Evolutionary conservation across 2,797 vertebrate genomes (phyloP).

Genomic region (Myotis pilosus): DNA sequence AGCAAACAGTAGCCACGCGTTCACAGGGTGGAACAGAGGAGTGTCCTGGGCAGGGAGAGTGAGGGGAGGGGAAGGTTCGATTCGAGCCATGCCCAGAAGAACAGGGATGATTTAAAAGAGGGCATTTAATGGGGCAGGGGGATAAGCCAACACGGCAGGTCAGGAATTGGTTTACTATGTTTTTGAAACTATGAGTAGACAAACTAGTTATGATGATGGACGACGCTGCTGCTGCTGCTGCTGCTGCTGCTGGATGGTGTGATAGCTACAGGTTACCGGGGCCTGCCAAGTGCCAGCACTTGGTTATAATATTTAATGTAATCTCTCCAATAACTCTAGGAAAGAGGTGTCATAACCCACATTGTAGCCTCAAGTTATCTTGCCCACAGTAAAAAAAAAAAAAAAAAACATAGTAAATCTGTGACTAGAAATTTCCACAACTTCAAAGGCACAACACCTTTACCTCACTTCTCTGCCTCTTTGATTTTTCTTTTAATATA

Average conservation of each 20-base stretch:
- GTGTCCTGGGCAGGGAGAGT: neutral
- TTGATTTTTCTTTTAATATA: too few species aligned
- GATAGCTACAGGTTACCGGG: neutral
- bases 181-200: neutral
- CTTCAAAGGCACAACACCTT: neutral
- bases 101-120: neutral
- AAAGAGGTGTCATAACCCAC: neutral
- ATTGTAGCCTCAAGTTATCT: neutral
- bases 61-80: neutral
- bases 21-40: neutral
- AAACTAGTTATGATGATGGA: neutral
- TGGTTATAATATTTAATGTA: neutral
- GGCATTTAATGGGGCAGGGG: neutral
- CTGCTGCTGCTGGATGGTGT: too few species aligned
- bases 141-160: neutral
- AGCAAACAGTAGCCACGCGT: neutral
- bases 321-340: neutral
- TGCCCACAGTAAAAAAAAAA: neutral
- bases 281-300: neutral
- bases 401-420: neutral
- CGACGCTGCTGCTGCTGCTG: accelerated
- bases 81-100: neutral
- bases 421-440: neutral
- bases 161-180: neutral
- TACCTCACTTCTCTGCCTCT: neutral